phyloP scores from a whole-genome alignment of 2,888 invertebrate genomes.

The Lycaena phlaeas region DNA sequence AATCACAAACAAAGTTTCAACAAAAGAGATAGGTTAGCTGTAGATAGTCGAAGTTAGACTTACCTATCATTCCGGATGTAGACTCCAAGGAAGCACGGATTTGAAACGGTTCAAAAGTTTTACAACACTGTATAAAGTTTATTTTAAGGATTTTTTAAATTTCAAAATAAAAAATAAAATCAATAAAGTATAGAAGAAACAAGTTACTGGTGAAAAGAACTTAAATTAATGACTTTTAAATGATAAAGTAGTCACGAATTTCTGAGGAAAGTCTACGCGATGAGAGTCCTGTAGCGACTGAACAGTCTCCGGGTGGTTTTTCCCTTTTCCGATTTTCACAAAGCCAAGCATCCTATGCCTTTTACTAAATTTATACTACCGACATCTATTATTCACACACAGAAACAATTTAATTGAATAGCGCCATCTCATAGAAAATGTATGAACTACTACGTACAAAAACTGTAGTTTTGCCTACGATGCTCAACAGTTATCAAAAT shows the following conservation, averaged over 20 bases:
- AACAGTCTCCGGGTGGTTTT: slow-evolving; percentile 52
- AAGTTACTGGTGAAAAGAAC: too few species aligned
- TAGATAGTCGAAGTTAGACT: slow-evolving; percentile 41
- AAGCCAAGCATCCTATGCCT: slow-evolving; percentile 16
- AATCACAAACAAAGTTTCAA: too few species aligned
- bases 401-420: too few species aligned
- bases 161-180: slow-evolving; percentile 9
- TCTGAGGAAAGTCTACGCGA: slow-evolving; percentile 37
- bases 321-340: slow-evolving; percentile 50
- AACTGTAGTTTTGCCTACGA: too few species aligned
- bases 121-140: slow-evolving; percentile 12
- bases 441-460: background rate
- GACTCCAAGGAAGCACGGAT: slow-evolving; percentile 42
- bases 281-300: slow-evolving; percentile 59
- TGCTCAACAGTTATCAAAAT: too few species aligned
- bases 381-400: slow-evolving; percentile 6
- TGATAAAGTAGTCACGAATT: background rate
- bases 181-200: too few species aligned
- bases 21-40: too few species aligned
- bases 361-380: background rate
- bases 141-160: background rate
- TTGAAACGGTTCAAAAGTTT: slow-evolving; percentile 53
- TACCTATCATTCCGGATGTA: slow-evolving; percentile 56
- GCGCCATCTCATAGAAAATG: background rate
- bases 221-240: too few species aligned